Evolutionary conservation across 2,797 vertebrate species (phyloP).

Genomic region (Urosaurus nigricauda): DNA sequence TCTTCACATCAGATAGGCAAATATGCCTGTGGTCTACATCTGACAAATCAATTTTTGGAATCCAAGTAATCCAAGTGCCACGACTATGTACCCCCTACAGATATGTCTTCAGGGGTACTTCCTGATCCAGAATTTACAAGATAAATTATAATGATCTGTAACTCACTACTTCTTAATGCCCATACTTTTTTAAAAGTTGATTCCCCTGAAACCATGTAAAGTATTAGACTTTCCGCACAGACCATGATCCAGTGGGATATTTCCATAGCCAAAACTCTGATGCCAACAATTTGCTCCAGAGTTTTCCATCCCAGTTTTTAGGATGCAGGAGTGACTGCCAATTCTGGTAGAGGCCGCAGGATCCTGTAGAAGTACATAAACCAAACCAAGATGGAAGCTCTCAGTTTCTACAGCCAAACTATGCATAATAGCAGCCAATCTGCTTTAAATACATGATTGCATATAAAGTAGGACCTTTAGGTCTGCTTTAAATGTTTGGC

Average conservation of each 20-base stretch:
- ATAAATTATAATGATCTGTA: neutral
- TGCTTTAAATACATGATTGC: neutral
- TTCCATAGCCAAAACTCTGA: too few relatives aligned
- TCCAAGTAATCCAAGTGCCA: neutral
- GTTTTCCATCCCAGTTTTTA: too few relatives aligned
- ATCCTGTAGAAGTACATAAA: too few relatives aligned
- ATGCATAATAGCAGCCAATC: neutral
- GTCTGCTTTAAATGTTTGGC: neutral
- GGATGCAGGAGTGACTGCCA: too few relatives aligned
- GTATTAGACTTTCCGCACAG: neutral
- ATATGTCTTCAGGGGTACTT: neutral
- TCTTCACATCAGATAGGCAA: neutral
- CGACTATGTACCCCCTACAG: neutral
- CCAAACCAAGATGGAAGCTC: neutral
- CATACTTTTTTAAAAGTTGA: neutral
- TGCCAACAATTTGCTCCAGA: too few relatives aligned
- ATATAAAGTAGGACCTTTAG: neutral
- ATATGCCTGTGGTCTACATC: neutral
- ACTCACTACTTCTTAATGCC: neutral
- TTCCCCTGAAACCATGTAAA: neutral
- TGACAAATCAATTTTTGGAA: neutral
- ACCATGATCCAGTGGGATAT: too few relatives aligned
- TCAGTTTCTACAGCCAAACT: neutral
- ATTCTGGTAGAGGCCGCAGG: too few relatives aligned
- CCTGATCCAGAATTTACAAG: neutral